phyloP scores from a whole-genome alignment of 1,140 invertebrate genomes.

The Oryctes rhinoceros region DNA sequence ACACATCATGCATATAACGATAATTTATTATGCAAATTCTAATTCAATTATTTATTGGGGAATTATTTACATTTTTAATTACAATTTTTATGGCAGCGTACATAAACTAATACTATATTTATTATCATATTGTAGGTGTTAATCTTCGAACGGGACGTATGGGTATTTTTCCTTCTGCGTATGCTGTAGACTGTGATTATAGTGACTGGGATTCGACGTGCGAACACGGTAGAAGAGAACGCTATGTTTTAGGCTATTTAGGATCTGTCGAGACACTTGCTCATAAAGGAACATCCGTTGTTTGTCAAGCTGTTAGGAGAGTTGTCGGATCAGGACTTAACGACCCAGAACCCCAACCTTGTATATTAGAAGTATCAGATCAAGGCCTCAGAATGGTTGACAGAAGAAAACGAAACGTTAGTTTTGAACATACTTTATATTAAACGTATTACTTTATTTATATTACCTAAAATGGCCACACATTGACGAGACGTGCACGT shows the following conservation, averaged over 20 bases:
- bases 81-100: neutral
- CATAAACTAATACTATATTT: neutral
- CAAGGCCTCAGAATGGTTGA: conserved; percentile 95
- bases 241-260: conserved; percentile 90
- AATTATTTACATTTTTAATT: too few species aligned
- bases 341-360: conserved; percentile 76
- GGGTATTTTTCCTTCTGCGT: conserved; percentile 96
- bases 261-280: conserved; percentile 94
- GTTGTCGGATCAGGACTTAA: conserved; percentile 75
- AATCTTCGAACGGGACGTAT: conserved; percentile 91
- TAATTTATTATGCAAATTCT: too few species aligned
- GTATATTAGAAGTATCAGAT: conserved; percentile 93
- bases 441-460: too few species aligned
- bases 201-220: conserved; percentile 90
- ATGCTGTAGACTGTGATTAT: conserved; percentile 93
- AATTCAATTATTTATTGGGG: too few species aligned
- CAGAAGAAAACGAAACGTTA: conserved; percentile 79
- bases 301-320: conserved; percentile 87
- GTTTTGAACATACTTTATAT: conserved; percentile 40
- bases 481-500: too few species aligned
- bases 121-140: conserved; percentile 71
- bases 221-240: conserved; percentile 84
- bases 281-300: conserved; percentile 90
- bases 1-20: too few species aligned
- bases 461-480: too few species aligned